Base-by-base conservation (phyloP, 2,888 invertebrate genomes). In the Drosophila prostipennis region DNA sequence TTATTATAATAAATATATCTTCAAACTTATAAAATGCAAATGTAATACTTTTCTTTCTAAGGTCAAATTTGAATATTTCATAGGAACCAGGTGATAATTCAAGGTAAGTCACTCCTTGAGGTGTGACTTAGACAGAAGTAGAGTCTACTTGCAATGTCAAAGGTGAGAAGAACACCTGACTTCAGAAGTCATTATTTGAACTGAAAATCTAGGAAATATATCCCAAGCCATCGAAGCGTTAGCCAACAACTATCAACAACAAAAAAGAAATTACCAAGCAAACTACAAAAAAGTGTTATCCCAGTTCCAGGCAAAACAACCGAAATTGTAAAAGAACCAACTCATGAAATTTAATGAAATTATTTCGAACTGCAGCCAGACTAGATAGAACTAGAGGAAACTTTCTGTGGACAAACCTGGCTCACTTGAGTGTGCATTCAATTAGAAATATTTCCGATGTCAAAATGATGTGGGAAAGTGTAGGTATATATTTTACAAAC, bases 291-390 rank as follows among this genome's bases (percentile, higher is more conserved):
- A 23, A 46, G 46, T 39, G 46, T 42, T 42, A 42, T 34, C 6
- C 32, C 34, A 29, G 2, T 26, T 14, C 7, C 10, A 11, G 29
- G 29, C 42, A 40, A n/a, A 48, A 45, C 54, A 60, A 16, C 23
- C 19, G 43, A 53, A 72, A 67, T 16, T 36, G n/a, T 13, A 1
- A 70, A 81, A 79, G 63, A 34, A 61, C 64, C 72, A 74, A 77
- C 75, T 86, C 87, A 83, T 73, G 75, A 55, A 86, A 80, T 77
- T 83, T 80, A 86, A 84, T 84, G 80, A 86, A 88, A 78, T 80
- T 78, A 87, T 76, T 78, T 46, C 64, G 32, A 67, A 63, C 65
- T 49, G 29, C 54, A 72, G 53, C 49, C 48, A 63, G 51, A n/a
- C 40, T 58, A 67, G 49, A 56, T 72, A 23, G 19, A 46, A 54